A percentile compares a stretch with the other conserved stretches of the same genome.
phyloP scores from a whole-genome alignment of 2,113 vertebrate species.

The Aegithalos caudatus region DNA sequence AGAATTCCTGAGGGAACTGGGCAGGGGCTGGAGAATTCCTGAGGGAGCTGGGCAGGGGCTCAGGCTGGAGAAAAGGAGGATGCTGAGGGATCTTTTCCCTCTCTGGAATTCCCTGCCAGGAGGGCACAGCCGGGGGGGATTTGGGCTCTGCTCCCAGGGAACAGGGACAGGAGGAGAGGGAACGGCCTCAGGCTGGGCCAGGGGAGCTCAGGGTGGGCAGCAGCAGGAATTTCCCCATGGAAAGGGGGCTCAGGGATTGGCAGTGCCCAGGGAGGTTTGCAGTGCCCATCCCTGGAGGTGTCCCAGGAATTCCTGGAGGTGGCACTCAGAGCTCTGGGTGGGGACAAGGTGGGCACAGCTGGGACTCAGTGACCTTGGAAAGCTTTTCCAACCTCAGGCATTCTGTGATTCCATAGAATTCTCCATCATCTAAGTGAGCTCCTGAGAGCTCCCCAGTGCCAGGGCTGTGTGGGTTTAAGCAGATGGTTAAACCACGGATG shows the following conservation, averaged over 20 bases:
- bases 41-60: too few species aligned
- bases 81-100: not conserved
- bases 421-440: accelerated
- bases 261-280: not conserved
- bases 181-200: not conserved
- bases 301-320: accelerated
- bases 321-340: not conserved
- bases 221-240: not conserved
- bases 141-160: not conserved
- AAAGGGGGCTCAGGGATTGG: too few species aligned
- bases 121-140: not conserved
- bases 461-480: not conserved
- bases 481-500: not conserved
- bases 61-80: not conserved
- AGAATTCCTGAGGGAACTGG: too few species aligned
- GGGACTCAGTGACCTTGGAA: accelerated
- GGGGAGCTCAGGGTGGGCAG: accelerated
- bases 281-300: not conserved
- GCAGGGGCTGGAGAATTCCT: too few species aligned
- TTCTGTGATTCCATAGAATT: not conserved
- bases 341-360: accelerated
- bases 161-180: not conserved
- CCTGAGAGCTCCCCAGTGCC: accelerated
- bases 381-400: accelerated
- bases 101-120: not conserved